phyloP scores from a whole-genome alignment of 92 coral and sea anemone species.

The Nematostella vectensis region DNA sequence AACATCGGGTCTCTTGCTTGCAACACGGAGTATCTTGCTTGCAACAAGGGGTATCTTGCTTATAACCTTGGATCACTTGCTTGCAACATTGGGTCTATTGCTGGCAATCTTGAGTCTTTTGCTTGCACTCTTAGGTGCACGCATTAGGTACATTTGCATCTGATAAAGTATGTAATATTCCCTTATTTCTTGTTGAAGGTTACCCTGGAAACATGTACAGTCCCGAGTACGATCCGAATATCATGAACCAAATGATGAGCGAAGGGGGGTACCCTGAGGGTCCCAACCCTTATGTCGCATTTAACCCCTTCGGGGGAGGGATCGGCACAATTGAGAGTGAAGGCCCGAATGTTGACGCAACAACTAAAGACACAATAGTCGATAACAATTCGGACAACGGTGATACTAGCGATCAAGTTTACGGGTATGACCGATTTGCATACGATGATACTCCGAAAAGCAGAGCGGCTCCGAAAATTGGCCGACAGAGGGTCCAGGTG shows the following conservation, averaged over 20 bases:
- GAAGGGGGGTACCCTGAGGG: slow-evolving; percentile 12
- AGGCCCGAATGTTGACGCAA: background rate
- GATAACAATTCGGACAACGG: slow-evolving; percentile 15
- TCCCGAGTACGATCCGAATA: slow-evolving; percentile 20
- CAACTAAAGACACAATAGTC: slow-evolving; percentile 12
- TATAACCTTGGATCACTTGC: no score
- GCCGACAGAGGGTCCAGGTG: slow-evolving; percentile 88
- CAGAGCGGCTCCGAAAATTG: slow-evolving; percentile 44
- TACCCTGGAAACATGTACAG: background rate
- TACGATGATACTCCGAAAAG: slow-evolving; percentile 20
- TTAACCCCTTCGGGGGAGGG: slow-evolving; percentile 19
- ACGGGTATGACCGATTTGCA: slow-evolving; percentile 51
- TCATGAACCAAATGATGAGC: slow-evolving; percentile 31
- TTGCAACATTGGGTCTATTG: no score
- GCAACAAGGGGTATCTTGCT: no score
- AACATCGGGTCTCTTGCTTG: no score
- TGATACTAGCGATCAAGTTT: slow-evolving; percentile 51
- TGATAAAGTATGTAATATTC: no score
- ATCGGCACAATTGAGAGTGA: background rate
- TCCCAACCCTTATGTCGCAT: slow-evolving; percentile 12
- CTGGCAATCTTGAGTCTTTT: no score
- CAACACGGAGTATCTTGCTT: no score
- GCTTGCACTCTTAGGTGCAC: no score
- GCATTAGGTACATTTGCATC: no score
- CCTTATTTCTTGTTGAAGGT: no score